Conservation (phyloP, 2,888 invertebrate species). For the Augochlorella aurata region DNA sequence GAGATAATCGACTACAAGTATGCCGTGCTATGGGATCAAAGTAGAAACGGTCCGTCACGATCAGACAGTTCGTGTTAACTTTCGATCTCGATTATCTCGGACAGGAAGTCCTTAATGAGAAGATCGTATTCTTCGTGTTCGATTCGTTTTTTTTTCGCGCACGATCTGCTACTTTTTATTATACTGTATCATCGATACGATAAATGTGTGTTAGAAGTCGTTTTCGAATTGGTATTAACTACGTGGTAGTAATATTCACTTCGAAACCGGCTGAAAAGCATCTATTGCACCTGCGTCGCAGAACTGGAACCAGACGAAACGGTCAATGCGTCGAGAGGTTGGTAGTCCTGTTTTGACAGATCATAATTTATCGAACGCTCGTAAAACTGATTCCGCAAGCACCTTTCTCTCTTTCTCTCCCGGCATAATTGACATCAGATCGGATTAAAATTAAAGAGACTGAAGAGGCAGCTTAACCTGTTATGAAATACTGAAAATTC, state of each 20-base stretch:
- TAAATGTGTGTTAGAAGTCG: not conserved
- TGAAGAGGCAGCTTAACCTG: not conserved
- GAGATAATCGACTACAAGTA: not conserved
- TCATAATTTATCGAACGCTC: slow-evolving; percentile 74
- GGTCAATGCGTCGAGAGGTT: slow-evolving; percentile 66
- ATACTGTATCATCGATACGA: not conserved
- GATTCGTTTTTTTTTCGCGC: not conserved
- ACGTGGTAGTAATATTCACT: slow-evolving; percentile 30
- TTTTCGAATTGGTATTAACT: slow-evolving; percentile 4
- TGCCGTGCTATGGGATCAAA: not conserved
- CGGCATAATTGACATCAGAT: not conserved
- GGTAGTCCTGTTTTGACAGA: slow-evolving; percentile 76
- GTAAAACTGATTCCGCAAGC: slow-evolving; percentile 72
- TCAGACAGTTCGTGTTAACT: not conserved
- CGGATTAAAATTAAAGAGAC: not conserved
- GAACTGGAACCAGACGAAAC: slow-evolving; percentile 54
- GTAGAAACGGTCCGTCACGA: not conserved
- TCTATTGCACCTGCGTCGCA: slow-evolving; percentile 57
- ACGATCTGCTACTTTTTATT: not conserved
- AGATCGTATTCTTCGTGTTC: not conserved
- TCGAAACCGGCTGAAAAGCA: slow-evolving; percentile 37
- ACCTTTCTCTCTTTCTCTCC: slow-evolving; percentile 47
- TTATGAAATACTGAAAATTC: not conserved
- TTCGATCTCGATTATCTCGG: not conserved
- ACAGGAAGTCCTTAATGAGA: not conserved